Conservation (phyloP, 2,797 vertebrate species). For the Distichodus sexfasciatus region DNA sequence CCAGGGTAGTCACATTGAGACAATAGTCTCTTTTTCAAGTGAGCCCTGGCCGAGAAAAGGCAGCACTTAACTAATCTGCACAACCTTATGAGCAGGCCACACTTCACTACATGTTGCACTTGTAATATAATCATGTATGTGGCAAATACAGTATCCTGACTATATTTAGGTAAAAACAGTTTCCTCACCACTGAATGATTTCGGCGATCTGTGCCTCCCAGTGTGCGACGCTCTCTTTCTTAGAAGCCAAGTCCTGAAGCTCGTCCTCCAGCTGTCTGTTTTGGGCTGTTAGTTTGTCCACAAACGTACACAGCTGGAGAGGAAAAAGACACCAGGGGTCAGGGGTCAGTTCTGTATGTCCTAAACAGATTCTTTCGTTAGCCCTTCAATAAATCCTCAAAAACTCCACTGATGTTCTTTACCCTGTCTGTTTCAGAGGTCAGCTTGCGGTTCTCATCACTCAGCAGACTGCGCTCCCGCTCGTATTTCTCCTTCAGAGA, state of each 20-base stretch:
- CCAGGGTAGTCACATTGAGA: too few relatives aligned
- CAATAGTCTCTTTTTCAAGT: too few relatives aligned
- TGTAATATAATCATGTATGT: too few relatives aligned
- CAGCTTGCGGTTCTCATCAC: constrained; percentile 88
- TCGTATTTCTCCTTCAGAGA: constrained; percentile 85
- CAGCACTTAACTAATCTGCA: too few relatives aligned
- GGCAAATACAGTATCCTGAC: too few relatives aligned
- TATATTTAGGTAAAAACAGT: too few relatives aligned
- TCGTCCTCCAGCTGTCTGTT: constrained; percentile 93
- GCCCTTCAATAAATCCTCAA: neutral
- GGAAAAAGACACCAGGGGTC: neutral
- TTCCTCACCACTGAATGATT: constrained; percentile 92
- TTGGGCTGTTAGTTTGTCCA: constrained; percentile 88
- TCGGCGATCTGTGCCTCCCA: constrained; percentile 99
- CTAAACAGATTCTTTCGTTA: neutral
- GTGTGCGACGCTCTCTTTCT: constrained; percentile 93
- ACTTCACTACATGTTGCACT: too few relatives aligned
- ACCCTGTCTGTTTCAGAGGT: constrained; percentile 87
- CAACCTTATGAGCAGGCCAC: too few relatives aligned
- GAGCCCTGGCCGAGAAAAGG: too few relatives aligned
- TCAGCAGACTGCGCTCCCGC: constrained; percentile 81
- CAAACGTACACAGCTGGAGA: constrained; percentile 85
- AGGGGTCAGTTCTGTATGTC: constrained; percentile 6
- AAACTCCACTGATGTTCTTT: too few relatives aligned
- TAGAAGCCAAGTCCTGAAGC: constrained; percentile 87